phyloP scores from a whole-genome alignment of 2,113 vertebrate species.

The Typhlomys cinereus region DNA sequence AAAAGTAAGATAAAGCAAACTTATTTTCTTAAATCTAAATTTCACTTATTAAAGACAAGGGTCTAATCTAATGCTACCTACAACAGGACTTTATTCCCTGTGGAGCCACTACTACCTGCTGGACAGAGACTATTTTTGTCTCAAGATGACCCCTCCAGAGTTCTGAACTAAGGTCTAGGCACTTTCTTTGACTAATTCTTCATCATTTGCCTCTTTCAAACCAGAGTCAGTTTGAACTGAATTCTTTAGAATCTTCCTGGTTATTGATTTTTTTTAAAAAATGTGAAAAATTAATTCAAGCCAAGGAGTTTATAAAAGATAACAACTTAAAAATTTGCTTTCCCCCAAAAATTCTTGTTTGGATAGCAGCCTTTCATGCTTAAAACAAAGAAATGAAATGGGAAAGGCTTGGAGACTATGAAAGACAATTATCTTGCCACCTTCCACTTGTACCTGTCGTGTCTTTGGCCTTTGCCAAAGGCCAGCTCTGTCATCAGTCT shows the following conservation, averaged over 20 bases:
- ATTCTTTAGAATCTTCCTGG: not conserved
- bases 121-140: not conserved
- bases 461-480: not conserved
- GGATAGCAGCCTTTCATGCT: not conserved
- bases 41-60: conserved; percentile 36
- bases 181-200: not conserved
- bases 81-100: not conserved
- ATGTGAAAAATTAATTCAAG: conserved; percentile 28
- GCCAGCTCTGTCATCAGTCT: not conserved
- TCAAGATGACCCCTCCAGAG: not conserved
- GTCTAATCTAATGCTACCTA: not conserved
- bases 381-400: not conserved
- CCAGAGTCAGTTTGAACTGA: not conserved
- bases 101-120: not conserved
- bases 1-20: conserved; percentile 30
- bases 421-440: not conserved
- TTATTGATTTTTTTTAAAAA: conserved; percentile 3
- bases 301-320: not conserved
- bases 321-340: not conserved
- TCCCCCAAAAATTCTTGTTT: conserved; percentile 23
- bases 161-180: not conserved
- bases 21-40: conserved; percentile 35
- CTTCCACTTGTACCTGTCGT: not conserved
- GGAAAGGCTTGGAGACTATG: not conserved
- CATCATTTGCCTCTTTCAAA: conserved; percentile 10